Evolutionary conservation across 2,888 invertebrate species (phyloP), one percentile per base, ranked within the genome.

Genomic region (Lypha dubia): DNA sequence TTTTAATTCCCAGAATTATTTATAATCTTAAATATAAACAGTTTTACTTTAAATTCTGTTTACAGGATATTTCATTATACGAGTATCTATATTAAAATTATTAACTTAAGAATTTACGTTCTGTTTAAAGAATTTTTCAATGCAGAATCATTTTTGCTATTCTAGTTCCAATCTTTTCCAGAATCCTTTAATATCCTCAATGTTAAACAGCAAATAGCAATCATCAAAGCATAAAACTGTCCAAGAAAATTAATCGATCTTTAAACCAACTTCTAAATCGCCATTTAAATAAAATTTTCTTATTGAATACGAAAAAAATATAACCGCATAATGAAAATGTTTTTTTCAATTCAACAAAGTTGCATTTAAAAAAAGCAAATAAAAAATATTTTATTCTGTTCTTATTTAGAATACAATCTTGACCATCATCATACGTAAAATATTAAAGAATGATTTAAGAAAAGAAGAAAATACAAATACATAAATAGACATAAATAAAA

Each of bases 401-500:
- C 49, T 17, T 51, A 62, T 62, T 62, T 24, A 17, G 11, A 38
- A 62, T 13, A 13, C 9, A 49, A 35, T 20, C 24, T 49, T 73
- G 60, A 38, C 49, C 46, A 60, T 60, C 73, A n/a, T 62, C 62
- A 63, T 22, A 24, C 9, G 28, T 20, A 13, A 53, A 6, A 32
- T 35, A 15, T 1, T 17, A 46, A 49, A 20, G n/a, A n/a, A 70
- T 15, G 24, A 46, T 20, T 41, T 56, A 2, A 15, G 46, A 13
- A 38, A 46, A 49, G 15, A 51, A n/a, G n/a, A n/a, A n/a, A n/a
- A n/a, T n/a, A n/a, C n/a, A n/a, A 28, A 28, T 28, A 5, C 28
- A 28, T 28, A 28, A n/a, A 24, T 35, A 51, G 22, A 41, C 56
- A 53, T 17, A 17, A 70, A 62, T 53, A 28, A 76, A 51, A 81